These are phyloP conservation scores for Temnothorax nylanderi DNA, from an alignment of 1,140 invertebrate species.

Conservation along the genomic window DNA sequence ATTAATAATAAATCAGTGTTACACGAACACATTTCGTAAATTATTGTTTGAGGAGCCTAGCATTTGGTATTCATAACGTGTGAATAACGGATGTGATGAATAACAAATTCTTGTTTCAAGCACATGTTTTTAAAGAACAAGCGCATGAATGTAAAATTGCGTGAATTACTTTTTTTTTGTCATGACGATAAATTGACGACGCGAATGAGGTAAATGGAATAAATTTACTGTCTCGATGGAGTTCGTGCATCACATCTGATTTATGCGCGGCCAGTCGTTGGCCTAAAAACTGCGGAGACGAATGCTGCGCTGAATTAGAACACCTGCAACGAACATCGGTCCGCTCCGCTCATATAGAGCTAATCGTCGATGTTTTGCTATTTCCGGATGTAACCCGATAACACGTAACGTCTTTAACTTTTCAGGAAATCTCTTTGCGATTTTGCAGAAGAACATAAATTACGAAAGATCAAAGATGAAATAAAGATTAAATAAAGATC, in stretches of 20 bases:
- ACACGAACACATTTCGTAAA: background rate
- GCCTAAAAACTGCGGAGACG: slow-evolving; percentile 28
- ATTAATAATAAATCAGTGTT: slow-evolving; percentile 17
- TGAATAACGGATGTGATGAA: background rate
- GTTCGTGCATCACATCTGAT: slow-evolving; percentile 11
- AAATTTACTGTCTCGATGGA: slow-evolving; percentile 9
- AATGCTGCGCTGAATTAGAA: slow-evolving; percentile 35
- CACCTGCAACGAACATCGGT: slow-evolving; percentile 19
- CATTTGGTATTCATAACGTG: background rate
- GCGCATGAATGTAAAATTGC: background rate
- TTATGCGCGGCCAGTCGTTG: slow-evolving; percentile 13
- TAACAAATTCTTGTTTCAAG: background rate
- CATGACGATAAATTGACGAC: background rate
- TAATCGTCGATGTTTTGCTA: slow-evolving; percentile 20
- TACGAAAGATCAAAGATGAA: background rate
- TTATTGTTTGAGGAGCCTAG: background rate
- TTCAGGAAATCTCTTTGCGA: background rate
- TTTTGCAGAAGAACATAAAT: background rate
- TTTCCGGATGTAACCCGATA: background rate
- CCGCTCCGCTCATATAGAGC: background rate
- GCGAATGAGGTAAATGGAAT: background rate
- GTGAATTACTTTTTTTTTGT: slow-evolving; percentile 10
- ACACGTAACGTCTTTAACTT: background rate
- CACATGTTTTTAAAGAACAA: background rate
- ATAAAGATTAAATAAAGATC: background rate